Base-by-base conservation (phyloP, 2,113 vertebrate species). In the Oxyruncus cristatus region DNA sequence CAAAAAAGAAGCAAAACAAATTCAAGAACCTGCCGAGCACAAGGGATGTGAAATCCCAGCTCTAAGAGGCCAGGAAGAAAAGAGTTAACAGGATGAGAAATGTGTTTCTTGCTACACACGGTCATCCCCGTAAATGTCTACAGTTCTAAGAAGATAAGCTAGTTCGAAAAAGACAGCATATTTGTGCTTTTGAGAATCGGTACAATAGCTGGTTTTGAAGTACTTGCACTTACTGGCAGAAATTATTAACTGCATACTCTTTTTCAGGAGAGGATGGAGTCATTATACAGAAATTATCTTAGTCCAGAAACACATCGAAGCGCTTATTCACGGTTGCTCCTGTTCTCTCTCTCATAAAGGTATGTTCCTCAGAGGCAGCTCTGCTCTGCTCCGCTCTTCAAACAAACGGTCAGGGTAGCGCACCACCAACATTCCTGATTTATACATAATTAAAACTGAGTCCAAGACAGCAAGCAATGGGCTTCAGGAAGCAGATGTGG, bases 1-100 rank as follows among this genome's bases (percentile, higher is more conserved):
- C 92, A n/a, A 97, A 85, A 94, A 81, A 73, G 76, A 95, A 97
- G 67, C 91, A 93, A 47, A 95, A 90, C 67, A 94, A 97, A 96
- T 95, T 89, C 92, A 90, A 86, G 77, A 96, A 84, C 75, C 81
- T 78, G 95, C 72, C 47, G 26, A 97, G 77, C 61, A 90, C 79
- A 66, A 96, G 78, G 61, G 37, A 58, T 86, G 81, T 94, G 67
- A 94, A 95, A 95, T 68, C 71, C 22, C 44, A 47, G 58, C 58
- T 96, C 89, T 17, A 35, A 94, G 78, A 47, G 37, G 58, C 44
- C 76, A 65, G 61, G 42, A 84, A 83, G 41, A 83, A 86, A 63
- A 71, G 33, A 65, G 37, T 2, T 76, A 47, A 91, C 46, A 61
- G 61, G n/a, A 84, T 8, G 17, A 89, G 70, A 78, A 84, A 81